Percentiles rank a stretch among this genome's conserved stretches.
These are phyloP conservation scores for Lycopodina hypogea DNA, from an alignment of 37 sponge, comb jelly and placozoan genomes.

Conservation along the genomic window DNA sequence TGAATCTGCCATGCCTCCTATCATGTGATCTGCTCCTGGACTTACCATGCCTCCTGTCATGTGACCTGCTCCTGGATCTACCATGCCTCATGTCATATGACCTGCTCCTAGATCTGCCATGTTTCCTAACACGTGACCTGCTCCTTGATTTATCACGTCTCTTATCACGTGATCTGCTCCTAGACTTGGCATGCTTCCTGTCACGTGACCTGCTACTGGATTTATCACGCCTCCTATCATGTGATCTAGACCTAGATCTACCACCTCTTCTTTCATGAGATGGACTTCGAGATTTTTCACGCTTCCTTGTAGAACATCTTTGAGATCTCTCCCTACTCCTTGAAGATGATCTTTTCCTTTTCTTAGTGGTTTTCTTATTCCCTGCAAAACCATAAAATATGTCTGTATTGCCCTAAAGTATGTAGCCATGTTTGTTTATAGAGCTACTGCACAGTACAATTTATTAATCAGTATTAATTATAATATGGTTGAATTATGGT, in stretches of 20 bases:
- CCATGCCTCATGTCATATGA: not conserved
- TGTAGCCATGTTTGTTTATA: too few species aligned
- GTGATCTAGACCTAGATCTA: not conserved
- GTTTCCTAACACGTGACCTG: slow-evolving; percentile 2
- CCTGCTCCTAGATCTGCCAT: slow-evolving; percentile 7
- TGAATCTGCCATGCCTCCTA: not conserved
- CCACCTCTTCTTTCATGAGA: too few species aligned
- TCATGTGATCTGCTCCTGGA: not conserved
- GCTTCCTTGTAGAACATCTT: not conserved
- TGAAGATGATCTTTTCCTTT: not conserved
- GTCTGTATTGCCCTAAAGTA: too few species aligned
- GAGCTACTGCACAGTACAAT: too few species aligned
- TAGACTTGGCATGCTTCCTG: not conserved
- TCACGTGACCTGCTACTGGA: not conserved
- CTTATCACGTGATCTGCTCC: not conserved
- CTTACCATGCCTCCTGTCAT: not conserved
- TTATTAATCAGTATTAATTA: too few species aligned
- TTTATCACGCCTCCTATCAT: not conserved
- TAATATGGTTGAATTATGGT: too few species aligned
- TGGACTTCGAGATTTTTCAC: too few species aligned
- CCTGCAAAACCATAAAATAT: not conserved
- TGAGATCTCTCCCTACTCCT: slow-evolving; percentile 1
- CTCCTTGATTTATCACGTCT: slow-evolving; percentile 1
- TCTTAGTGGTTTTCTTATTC: not conserved
- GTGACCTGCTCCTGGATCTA: not conserved